Percentiles rank a stretch among this genome's conserved stretches.
Evolutionary conservation across 2,888 invertebrate species (phyloP).

Genomic region (Neocrepidodera transversa): DNA sequence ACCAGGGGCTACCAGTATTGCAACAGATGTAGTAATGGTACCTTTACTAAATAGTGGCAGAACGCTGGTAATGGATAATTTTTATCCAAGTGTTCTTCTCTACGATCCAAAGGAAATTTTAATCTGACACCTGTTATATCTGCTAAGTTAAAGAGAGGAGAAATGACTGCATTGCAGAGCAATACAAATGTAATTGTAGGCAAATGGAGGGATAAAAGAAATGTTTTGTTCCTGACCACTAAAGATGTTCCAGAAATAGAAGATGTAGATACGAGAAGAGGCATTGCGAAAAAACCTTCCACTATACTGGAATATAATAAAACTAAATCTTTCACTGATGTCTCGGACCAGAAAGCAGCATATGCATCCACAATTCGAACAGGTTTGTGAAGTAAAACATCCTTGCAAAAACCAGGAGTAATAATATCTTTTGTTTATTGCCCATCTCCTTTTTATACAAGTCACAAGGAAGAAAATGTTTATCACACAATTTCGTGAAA

Average conservation of each 20-base stretch:
- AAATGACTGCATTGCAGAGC: constrained; percentile 1
- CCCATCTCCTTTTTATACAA: constrained; percentile 5
- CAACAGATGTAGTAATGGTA: constrained; percentile 6
- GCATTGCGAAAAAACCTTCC: constrained; percentile 17
- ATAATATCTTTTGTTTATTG: constrained; percentile 9
- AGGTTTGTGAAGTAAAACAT: constrained; percentile 14
- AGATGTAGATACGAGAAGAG: neutral
- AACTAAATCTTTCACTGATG: constrained; percentile 19
- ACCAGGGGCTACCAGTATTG: constrained; percentile 6
- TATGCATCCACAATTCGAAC: neutral
- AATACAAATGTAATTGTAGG: constrained; percentile 6
- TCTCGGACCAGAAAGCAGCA: constrained; percentile 26
- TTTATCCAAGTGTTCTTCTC: constrained; percentile 4
- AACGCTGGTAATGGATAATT: constrained; percentile 4
- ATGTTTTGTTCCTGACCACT: neutral
- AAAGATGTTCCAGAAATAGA: constrained; percentile 1
- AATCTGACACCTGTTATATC: neutral
- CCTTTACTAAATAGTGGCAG: constrained; percentile 3
- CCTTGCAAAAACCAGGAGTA: constrained; percentile 11
- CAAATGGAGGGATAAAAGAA: neutral
- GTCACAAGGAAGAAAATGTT: constrained; percentile 12
- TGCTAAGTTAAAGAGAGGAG: neutral
- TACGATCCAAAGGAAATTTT: neutral
- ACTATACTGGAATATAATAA: constrained; percentile 25
- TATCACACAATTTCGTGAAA: constrained; percentile 14